Base-by-base conservation (phyloP, 2,113 vertebrate species). In the Apodemus speciosus region DNA sequence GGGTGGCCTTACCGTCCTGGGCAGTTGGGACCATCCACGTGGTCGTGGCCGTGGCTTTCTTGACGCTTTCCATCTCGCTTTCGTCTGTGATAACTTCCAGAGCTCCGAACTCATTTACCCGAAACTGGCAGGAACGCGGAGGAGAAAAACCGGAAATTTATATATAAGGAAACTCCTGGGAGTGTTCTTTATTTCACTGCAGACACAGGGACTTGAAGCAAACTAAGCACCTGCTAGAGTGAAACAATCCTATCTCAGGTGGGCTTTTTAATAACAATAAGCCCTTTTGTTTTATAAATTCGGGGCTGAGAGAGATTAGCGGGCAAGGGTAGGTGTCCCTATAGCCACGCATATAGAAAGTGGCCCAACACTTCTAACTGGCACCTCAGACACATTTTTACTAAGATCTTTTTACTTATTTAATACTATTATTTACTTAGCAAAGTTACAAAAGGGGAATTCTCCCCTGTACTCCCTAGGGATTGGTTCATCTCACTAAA, bases 81-180 rank as follows among this genome's bases (percentile, higher is more conserved):
- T 99, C 99, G 97, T 99, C 99, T 60, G 99, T 99, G 95, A 99
- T 99, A 60, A 99, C 99, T 98, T 99, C 99, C 95, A 99, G 97
- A 35, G 99, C 99, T 93, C 99, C 99, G 97, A 99, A 99, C 96
- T 99, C 99, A 92, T 99, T 99, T 97, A 99, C 99, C 91, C 99
- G 98, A 94, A 99, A 99, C 99, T 99, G 95, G 68, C 3, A 72
- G 89, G 58, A 96, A 96, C 40, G 96, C 1, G 89, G 85, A 35
- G 9, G 25, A 96, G 27, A 96, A 96, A 96, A 35, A 68, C 15
- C 15, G 58, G 72, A 32, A 62, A 35, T 53, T 89, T 53, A 91
- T 38, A 88, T 53, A 91, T 38, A 88, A 92, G 35, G 87, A 73
- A 77, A 68, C 30, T 32, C n/a, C 13, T 77, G 66, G 40, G 58